These are phyloP conservation scores for Peromyscus nudipes DNA, from an alignment of 2,797 vertebrate species.

Conservation along the genomic window DNA sequence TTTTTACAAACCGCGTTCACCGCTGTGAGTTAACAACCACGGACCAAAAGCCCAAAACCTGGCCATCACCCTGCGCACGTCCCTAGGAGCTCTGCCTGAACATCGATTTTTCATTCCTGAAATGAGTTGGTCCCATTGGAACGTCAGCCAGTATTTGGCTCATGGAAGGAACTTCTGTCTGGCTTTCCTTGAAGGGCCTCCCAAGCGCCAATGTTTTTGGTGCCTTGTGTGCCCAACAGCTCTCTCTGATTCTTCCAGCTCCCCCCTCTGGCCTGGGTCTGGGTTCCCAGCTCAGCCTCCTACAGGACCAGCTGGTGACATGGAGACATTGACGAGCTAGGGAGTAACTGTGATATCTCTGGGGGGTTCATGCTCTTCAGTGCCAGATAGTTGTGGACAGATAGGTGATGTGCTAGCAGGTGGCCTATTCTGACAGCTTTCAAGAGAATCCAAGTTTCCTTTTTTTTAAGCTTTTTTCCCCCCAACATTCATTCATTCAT, in stretches of 20 bases:
- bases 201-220: not conserved
- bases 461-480: not conserved
- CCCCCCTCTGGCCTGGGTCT: not conserved
- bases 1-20: not conserved
- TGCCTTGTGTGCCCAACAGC: not conserved
- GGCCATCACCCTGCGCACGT: accelerated
- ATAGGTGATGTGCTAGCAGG: not conserved
- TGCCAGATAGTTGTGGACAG: not conserved
- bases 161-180: not conserved
- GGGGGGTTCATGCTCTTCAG: not conserved
- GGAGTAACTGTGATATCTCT: not conserved
- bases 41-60: not conserved
- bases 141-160: constrained; percentile 7
- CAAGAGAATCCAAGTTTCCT: not conserved
- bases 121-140: not conserved
- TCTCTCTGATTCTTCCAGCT: not conserved
- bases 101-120: constrained; percentile 41
- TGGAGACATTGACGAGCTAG: not conserved
- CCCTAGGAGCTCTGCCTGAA: not conserved
- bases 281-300: not conserved
- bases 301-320: not conserved
- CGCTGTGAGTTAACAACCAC: not conserved
- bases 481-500: not conserved
- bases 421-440: not conserved
- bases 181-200: constrained; percentile 66